Conservation (phyloP, 2,113 vertebrate species). For the Silurus glanis region DNA sequence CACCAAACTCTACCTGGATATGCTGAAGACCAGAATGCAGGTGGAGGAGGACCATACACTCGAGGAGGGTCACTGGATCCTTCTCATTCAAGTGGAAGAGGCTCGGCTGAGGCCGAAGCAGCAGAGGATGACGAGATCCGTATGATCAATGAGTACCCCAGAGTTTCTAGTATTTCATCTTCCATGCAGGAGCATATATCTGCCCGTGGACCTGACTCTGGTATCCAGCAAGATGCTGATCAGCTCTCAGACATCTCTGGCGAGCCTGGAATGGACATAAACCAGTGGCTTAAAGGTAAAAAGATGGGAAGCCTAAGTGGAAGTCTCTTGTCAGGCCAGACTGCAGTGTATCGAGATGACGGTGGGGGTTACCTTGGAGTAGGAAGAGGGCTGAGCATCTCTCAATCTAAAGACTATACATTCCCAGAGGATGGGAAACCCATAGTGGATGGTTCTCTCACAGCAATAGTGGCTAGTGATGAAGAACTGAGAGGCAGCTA, state of each 20-base stretch:
- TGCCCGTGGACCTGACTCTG: slow-evolving; percentile 91
- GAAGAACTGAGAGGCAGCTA: slow-evolving; percentile 98
- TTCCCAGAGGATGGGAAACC: slow-evolving; percentile 96
- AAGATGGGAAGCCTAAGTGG: slow-evolving; percentile 81
- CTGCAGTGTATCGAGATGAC: slow-evolving; percentile 84
- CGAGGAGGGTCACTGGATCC: slow-evolving; percentile 92
- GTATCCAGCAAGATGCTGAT: slow-evolving; percentile 96
- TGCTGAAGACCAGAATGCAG: slow-evolving; percentile 67
- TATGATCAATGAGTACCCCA: slow-evolving; percentile 97
- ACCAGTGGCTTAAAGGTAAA: slow-evolving; percentile 93
- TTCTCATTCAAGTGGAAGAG: slow-evolving; percentile 94
- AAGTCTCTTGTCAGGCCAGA: slow-evolving; percentile 82
- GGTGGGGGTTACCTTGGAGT: slow-evolving; percentile 82
- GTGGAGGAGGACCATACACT: slow-evolving; percentile 76
- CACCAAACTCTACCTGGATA: slow-evolving; percentile 93
- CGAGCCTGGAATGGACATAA: slow-evolving; percentile 82
- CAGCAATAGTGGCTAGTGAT: slow-evolving; percentile 92
- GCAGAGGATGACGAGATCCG: slow-evolving; percentile 96
- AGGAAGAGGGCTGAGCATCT: slow-evolving; percentile 85
- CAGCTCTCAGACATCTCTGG: slow-evolving; percentile 95
- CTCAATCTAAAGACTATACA: slow-evolving; percentile 86
- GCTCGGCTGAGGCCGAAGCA: slow-evolving; percentile 87
- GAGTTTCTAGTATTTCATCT: slow-evolving; percentile 88
- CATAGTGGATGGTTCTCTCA: slow-evolving; percentile 88
- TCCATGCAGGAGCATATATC: slow-evolving; percentile 91